Evolutionary conservation across 2,113 vertebrate genomes (phyloP), one percentile per base, ranked within the genome.

Genomic region (Chloroceryle aenea): DNA sequence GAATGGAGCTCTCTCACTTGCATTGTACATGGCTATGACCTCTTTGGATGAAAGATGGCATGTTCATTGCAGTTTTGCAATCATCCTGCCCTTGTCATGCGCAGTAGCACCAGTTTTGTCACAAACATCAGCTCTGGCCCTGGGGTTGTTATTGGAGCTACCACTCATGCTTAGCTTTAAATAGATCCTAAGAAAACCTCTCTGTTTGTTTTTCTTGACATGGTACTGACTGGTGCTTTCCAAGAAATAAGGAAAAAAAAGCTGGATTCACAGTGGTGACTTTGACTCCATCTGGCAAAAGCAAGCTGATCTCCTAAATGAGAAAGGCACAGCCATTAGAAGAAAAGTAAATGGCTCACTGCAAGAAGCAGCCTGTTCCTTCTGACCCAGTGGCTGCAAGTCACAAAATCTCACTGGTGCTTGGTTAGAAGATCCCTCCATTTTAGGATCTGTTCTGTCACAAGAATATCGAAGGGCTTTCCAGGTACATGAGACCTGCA

Each of bases 141-240:
- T 1, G 0, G 73, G 83, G 43, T 91, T 97, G 95, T 97, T 97
- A 61, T 62, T 97, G 95, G 91, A 98, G 86, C 93, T 85, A 83
- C 94, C 87, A 67, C 83, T 26, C 56, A 78, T 89, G 87, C 77
- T 89, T 93, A 82, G 45, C 96, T 97, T 98, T 97, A 97, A 98
- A 97, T 96, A 98, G 97, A 96, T 88, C 85, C 80, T 90, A 90
- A 95, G 95, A 89, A 97, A 98, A 96, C 85, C 85, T 97, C 94
- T 95, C 88, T 89, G 83, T 97, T 97, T 98, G 97, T 97, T 98
- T 98, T 98, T 98, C 97, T 98, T 98, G 97, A 98, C 98, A 80
- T 93, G 94, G 90, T 97, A 95, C 91, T 93, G 74, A 93, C 83
- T 95, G 85, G 90, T 96, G 97, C 98, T 98, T 98, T 98, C 98